These are phyloP conservation scores for Hypercompe scribonia DNA, from an alignment of 2,888 invertebrate genomes.

Conservation along the genomic window DNA sequence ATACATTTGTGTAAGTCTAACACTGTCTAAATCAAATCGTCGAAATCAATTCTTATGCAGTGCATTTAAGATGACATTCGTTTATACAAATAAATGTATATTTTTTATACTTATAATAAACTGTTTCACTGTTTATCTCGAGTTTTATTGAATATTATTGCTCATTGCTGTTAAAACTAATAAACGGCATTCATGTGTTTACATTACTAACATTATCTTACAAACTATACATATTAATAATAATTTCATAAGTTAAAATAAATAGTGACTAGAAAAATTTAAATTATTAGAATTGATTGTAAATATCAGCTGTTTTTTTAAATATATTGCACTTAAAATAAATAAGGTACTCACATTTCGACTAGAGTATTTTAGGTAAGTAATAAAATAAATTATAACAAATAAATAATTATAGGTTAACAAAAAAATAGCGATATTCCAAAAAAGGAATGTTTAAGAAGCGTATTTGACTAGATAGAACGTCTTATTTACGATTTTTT, in stretches of 20 bases:
- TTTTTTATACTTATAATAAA: constrained; percentile 60
- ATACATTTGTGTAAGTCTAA: constrained; percentile 44
- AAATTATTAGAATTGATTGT: constrained; percentile 59
- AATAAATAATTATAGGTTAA: constrained; percentile 56
- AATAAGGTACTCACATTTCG: constrained; percentile 44
- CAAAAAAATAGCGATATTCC: constrained; percentile 54
- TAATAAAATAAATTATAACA: constrained; percentile 54
- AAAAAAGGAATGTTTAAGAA: constrained; percentile 47
- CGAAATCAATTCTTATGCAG: constrained; percentile 65
- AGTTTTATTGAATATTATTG: constrained; percentile 72
- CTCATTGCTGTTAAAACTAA: constrained; percentile 49
- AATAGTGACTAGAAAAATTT: constrained; percentile 58
- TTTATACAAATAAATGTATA: constrained; percentile 45
- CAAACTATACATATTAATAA: constrained; percentile 33
- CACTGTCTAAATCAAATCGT: constrained; percentile 49
- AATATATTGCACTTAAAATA: constrained; percentile 78
- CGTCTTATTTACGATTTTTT: constrained; percentile 29
- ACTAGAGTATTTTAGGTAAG: constrained; percentile 61
- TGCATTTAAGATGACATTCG: constrained; percentile 56
- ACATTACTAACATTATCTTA: constrained; percentile 39
- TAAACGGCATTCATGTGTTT: constrained; percentile 42
- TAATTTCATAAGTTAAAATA: constrained; percentile 19
- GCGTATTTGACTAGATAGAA: constrained; percentile 59
- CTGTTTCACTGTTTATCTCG: constrained; percentile 60
- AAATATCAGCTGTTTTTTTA: constrained; percentile 66